A percentile compares a stretch with the other conserved stretches of the same genome.
Conservation (phyloP, 2,888 invertebrate genomes). For the Gerosis bhagava region DNA sequence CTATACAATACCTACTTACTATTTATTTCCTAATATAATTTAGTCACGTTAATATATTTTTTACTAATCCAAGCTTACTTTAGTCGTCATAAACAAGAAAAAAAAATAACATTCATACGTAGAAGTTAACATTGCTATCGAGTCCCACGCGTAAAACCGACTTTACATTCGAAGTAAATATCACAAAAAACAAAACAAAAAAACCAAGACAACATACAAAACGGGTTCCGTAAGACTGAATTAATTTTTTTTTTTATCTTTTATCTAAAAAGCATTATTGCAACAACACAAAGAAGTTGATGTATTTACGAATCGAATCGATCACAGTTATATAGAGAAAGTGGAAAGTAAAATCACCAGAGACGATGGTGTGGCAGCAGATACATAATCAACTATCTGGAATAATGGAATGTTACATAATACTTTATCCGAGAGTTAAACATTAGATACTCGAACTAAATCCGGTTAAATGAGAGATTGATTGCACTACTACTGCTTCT, state of each 20-base stretch:
- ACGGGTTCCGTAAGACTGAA: conserved; percentile 11
- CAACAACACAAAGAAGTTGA: background rate
- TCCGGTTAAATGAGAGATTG: too few species aligned
- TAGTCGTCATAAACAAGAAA: too few species aligned
- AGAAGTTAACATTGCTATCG: too few species aligned
- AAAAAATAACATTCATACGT: too few species aligned
- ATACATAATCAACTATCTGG: conserved; percentile 24
- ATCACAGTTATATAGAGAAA: conserved; percentile 35
- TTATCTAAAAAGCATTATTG: conserved; percentile 12
- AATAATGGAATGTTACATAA: conserved; percentile 19
- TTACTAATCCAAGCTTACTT: too few species aligned
- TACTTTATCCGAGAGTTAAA: background rate
- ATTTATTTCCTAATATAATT: too few species aligned
- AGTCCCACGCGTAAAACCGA: too few species aligned
- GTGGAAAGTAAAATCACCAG: conserved; percentile 31
- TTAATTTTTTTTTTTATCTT: conserved; percentile 18
- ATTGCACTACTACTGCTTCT: conserved; percentile 3
- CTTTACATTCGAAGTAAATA: too few species aligned
- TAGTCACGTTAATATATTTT: too few species aligned
- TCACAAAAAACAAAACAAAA: conserved; percentile 16
- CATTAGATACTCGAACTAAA: too few species aligned
- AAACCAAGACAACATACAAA: conserved; percentile 10
- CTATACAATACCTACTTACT: too few species aligned
- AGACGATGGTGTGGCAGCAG: conserved; percentile 12
- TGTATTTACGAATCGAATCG: conserved; percentile 12